phyloP scores from a whole-genome alignment of 2,797 vertebrate genomes.

The Peromyscus nudipes region DNA sequence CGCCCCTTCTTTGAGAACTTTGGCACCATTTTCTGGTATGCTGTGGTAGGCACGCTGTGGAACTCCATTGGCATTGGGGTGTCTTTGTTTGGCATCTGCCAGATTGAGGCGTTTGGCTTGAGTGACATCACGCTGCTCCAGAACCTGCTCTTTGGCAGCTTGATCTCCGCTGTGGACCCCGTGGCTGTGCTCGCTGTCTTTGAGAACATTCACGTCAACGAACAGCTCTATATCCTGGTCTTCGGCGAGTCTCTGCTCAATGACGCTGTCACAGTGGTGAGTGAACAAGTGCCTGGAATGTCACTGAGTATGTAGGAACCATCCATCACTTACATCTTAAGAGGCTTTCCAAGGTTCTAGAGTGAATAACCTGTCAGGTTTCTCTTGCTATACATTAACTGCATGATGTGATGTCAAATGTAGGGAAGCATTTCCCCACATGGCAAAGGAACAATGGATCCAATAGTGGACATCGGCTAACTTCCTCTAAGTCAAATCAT shows the following conservation, averaged over 20 bases:
- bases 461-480: background rate
- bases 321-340: fast-evolving
- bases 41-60: conserved; percentile 97
- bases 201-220: conserved; percentile 96
- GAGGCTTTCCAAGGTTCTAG: background rate
- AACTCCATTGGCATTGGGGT: conserved; percentile 96
- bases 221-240: conserved; percentile 97
- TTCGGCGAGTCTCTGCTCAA: conserved; percentile 98
- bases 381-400: background rate
- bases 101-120: conserved; percentile 94
- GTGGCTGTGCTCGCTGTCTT: conserved; percentile 97
- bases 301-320: fast-evolving
- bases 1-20: conserved; percentile 97
- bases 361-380: too few species aligned
- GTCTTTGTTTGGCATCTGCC: conserved; percentile 96
- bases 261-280: conserved; percentile 98
- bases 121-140: conserved; percentile 96
- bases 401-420: fast-evolving
- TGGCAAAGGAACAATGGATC: too few species aligned
- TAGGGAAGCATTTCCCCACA: background rate
- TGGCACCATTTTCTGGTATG: conserved; percentile 97
- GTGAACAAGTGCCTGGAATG: conserved; percentile 50
- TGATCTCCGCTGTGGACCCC: conserved; percentile 98
- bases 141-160: conserved; percentile 95
- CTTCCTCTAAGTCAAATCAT: background rate